Evolutionary conservation across 2,797 vertebrate genomes (phyloP).

Genomic region (Oreortyx pictus): DNA sequence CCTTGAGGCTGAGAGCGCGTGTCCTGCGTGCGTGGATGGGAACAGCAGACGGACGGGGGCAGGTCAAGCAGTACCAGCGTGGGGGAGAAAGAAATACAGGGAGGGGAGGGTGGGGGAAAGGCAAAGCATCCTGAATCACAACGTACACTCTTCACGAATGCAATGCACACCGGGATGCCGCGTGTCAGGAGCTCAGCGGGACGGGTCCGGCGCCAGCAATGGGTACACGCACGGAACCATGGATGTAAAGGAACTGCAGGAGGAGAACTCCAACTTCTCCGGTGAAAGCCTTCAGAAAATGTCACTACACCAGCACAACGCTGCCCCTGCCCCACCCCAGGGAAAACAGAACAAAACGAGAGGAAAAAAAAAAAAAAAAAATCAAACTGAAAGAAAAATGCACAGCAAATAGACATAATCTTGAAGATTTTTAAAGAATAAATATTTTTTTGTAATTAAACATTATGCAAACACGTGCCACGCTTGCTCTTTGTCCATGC

Average conservation of each 20-base stretch:
- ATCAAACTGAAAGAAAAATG: conserved; percentile 88
- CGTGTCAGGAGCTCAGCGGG: conserved; percentile 45
- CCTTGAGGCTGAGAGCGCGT: conserved; percentile 21
- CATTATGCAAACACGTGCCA: conserved; percentile 99
- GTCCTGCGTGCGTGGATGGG: conserved; percentile 43
- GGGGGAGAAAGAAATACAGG: neutral
- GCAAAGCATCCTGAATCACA: conserved; percentile 35
- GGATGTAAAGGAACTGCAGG: conserved; percentile 54
- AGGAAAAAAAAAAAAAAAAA: conserved; percentile 70
- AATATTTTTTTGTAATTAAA: conserved; percentile 98
- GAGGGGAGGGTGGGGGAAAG: neutral
- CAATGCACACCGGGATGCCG: neutral
- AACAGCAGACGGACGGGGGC: neutral
- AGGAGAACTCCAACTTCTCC: conserved; percentile 56
- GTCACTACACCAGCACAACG: conserved; percentile 68
- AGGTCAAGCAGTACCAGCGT: neutral
- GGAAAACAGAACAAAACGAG: conserved; percentile 74
- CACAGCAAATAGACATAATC: conserved; percentile 92
- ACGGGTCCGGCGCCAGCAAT: conserved; percentile 57
- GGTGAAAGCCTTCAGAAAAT: conserved; percentile 49
- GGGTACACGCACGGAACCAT: conserved; percentile 47
- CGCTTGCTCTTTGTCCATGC: conserved; percentile 98
- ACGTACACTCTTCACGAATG: neutral
- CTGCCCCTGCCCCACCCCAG: conserved; percentile 72
- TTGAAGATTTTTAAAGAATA: conserved; percentile 98